Base-by-base conservation (phyloP, 2,888 invertebrate species). In the Mythimna pallens region DNA sequence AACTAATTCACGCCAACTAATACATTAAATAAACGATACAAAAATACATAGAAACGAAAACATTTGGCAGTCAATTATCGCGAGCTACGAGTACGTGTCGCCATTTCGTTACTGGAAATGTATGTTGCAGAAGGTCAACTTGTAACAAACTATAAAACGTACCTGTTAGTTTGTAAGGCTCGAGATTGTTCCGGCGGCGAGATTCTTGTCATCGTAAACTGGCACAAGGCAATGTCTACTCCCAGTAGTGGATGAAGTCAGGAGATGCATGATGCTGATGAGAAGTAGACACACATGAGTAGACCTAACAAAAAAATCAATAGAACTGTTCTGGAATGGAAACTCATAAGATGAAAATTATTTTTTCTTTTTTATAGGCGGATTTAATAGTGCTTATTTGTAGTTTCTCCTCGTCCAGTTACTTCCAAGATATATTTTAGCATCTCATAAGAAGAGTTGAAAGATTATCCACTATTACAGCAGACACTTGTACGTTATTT, bases 21-120 rank as follows among this genome's bases (percentile, higher is more conserved):
- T 58, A 80, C 61, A 74, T 72, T 83, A 69, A 70, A 70, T 80
- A 74, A 69, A 80, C 61, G 61, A 73, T 70, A 75, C 70, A 55
- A 68, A 83, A 81, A 83, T 81, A 81, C 81, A 68, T 75, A 65
- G 62, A 68, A 81, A 80, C 75, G 81, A 80, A 74, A 81, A 81
- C 84, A 81, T 81, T 81, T 75, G 76, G 76, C 62, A 70, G 70
- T 58, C 76, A 83, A 83, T 81, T 83, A 81, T 83, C 80, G 58
- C 80, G 59, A 64, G 40, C 20, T 83, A 68, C 80, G 65, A 83
- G 84, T 83, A 70, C 80, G 65, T 81, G 84, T 83, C 81, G 66
- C 84, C 61, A 70, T 65, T 58, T 20, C 20, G 47, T 20, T 58
- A 67, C 10, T 40, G 5, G 7, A 52, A 34, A 70, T 4, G 14